Conservation (phyloP, 1,140 invertebrate species). For the Choristoneura fumiferana region DNA sequence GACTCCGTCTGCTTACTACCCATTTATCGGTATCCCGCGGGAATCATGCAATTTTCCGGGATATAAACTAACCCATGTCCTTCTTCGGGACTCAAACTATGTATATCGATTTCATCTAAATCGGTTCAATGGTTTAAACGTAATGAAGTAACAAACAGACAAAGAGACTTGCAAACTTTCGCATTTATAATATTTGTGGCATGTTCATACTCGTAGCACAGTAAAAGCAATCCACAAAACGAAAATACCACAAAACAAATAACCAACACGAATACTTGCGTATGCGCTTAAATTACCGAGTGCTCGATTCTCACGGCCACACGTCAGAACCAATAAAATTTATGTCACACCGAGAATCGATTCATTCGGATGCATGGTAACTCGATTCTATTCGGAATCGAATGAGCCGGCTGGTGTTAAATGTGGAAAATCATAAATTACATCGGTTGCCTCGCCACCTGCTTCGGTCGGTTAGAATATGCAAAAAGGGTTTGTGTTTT, state of each 20-base stretch:
- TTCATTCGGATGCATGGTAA: slow-evolving; percentile 11
- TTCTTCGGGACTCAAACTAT: no score
- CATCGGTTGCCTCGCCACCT: slow-evolving; percentile 9
- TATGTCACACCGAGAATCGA: slow-evolving; percentile 32
- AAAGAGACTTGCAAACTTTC: no score
- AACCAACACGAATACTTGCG: slow-evolving; percentile 8
- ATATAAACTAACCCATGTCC: no score
- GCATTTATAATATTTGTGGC: no score
- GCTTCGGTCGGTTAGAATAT: not conserved
- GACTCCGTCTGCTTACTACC: no score
- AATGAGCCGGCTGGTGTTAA: not conserved
- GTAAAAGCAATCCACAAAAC: not conserved
- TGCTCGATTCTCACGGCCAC: slow-evolving; percentile 36
- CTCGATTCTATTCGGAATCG: slow-evolving; percentile 16
- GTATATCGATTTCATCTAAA: no score
- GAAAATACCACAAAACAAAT: slow-evolving; percentile 1
- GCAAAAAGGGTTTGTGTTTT: no score
- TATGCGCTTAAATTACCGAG: slow-evolving; percentile 7
- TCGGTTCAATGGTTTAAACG: no score
- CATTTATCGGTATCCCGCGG: no score
- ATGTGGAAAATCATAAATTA: slow-evolving; percentile 12
- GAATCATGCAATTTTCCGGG: no score
- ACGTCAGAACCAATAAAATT: slow-evolving; percentile 42
- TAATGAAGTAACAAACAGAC: no score
- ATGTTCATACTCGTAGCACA: no score